These are phyloP conservation scores for Odontomachus brunneus DNA, from an alignment of 1,140 invertebrate genomes.

Conservation along the genomic window DNA sequence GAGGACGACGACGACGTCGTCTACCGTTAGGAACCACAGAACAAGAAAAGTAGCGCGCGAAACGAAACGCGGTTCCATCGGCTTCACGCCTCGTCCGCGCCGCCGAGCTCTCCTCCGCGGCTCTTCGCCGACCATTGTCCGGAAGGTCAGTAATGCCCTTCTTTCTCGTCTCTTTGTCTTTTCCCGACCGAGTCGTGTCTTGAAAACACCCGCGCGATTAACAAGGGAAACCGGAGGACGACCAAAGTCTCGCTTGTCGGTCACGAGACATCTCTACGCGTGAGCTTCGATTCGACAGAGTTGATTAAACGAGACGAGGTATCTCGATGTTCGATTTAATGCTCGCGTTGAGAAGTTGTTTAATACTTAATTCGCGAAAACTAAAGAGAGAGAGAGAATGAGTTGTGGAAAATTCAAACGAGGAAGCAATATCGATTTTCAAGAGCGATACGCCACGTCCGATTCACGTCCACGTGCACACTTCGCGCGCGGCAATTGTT, in stretches of 20 bases:
- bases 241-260: background rate
- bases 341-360: background rate
- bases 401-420: background rate
- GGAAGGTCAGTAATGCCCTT: conserved; percentile 26
- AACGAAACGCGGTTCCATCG: conserved; percentile 44
- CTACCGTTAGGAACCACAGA: conserved; percentile 45
- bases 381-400: too few species aligned
- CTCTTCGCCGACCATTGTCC: conserved; percentile 6
- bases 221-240: background rate
- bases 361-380: background rate
- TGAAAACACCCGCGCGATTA: background rate
- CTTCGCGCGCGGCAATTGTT: background rate
- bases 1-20: background rate
- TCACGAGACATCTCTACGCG: too few species aligned
- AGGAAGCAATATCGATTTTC: background rate
- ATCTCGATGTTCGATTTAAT: background rate
- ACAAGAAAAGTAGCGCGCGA: conserved; percentile 13
- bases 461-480: background rate
- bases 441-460: background rate
- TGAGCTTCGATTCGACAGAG: too few species aligned
- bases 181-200: too few species aligned
- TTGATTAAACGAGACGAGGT: too few species aligned
- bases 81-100: conserved; percentile 20
- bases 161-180: background rate
- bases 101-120: background rate